Evolutionary conservation across 2,797 vertebrate genomes (phyloP).

Genomic region (Coilia nasus): DNA sequence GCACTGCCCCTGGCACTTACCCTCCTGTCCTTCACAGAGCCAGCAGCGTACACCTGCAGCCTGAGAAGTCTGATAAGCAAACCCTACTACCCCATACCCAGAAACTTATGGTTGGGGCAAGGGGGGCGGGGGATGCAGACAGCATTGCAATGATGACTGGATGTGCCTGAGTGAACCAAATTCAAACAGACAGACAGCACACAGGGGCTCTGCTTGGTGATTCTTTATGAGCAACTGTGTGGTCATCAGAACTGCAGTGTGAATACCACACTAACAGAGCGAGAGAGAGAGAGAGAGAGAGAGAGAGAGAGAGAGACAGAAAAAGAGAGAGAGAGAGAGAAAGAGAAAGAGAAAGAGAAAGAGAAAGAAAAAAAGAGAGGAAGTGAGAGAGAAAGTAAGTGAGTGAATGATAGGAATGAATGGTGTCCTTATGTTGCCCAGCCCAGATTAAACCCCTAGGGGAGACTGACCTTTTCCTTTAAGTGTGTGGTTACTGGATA

Average conservation of each 20-base stretch:
- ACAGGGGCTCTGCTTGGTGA: background rate
- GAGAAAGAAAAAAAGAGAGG: too few relatives aligned
- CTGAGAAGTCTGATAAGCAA: conserved; percentile 12
- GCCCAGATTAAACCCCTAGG: conserved; percentile 46
- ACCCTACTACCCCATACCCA: background rate
- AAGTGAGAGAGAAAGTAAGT: conserved; percentile 20
- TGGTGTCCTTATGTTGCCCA: conserved; percentile 34
- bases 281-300: conserved; percentile 31
- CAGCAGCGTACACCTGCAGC: background rate
- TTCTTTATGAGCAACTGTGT: background rate
- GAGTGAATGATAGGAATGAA: conserved; percentile 37
- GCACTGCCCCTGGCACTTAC: background rate
- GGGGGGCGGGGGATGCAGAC: background rate
- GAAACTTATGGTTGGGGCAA: background rate
- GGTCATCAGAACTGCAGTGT: background rate
- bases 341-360: conserved; percentile 25
- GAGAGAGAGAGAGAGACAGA: conserved; percentile 28
- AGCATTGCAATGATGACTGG: background rate
- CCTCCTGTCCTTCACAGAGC: background rate
- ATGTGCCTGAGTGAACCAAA: background rate
- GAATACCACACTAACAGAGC: background rate
- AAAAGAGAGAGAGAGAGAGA: conserved; percentile 30
- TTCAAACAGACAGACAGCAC: background rate
- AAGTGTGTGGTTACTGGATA: conserved; percentile 18
- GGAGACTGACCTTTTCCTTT: conserved; percentile 39